These are phyloP conservation scores for Dromas ardeola DNA, from an alignment of 2,113 vertebrate genomes.

Conservation along the genomic window DNA sequence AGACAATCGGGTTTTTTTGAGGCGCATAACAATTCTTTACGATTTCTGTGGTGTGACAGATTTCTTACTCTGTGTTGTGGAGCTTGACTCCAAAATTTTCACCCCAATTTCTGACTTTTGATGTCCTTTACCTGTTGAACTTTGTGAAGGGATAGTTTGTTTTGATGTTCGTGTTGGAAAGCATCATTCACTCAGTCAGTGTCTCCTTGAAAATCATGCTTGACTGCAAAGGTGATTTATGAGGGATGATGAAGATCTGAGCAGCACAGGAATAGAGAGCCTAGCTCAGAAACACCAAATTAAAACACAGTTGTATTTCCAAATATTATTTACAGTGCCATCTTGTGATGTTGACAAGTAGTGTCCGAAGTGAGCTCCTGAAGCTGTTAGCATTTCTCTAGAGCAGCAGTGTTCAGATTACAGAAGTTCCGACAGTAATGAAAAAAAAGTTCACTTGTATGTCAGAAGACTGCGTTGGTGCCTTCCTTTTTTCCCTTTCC, in stretches of 20 bases:
- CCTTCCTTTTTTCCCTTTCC: not conserved
- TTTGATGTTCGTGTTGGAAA: not conserved
- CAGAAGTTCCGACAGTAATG: not conserved
- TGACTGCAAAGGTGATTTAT: not conserved
- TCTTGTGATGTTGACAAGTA: not conserved
- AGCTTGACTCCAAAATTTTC: not conserved
- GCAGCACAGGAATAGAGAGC: not conserved
- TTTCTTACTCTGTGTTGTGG: not conserved
- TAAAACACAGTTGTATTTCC: not conserved
- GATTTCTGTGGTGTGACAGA: not conserved
- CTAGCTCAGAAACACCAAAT: not conserved
- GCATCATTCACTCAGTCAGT: not conserved
- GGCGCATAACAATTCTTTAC: not conserved
- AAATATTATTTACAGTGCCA: not conserved
- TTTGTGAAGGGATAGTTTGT: not conserved
- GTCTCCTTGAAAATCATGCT: not conserved
- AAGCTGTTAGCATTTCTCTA: not conserved
- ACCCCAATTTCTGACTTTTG: not conserved
- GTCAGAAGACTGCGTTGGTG: not conserved
- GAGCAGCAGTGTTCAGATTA: not conserved
- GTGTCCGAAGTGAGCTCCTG: not conserved
- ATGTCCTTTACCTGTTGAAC: not conserved
- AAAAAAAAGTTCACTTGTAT: fast-evolving
- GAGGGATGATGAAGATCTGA: not conserved
- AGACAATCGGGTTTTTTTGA: not conserved